Evolutionary conservation across 2,888 invertebrate genomes (phyloP), one percentile per base, ranked within the genome.

Genomic region (Nephrotoma guestfalica): DNA sequence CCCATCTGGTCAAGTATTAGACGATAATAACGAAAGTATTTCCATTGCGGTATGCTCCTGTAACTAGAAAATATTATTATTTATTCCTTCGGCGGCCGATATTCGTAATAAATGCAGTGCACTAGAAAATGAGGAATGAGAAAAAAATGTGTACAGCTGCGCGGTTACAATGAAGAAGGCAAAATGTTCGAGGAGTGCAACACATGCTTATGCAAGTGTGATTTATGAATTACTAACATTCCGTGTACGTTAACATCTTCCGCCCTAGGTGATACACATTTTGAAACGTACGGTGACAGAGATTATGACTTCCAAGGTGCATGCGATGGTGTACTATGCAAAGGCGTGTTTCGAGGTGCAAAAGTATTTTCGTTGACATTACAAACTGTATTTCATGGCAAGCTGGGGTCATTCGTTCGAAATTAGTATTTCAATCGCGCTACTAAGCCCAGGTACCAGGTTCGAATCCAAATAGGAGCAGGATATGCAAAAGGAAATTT

Each of bases 201-300:
- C 89, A 93, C 94, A 51, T 98, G 98, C 89, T 92, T 93, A 30
- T 97, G 97, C 90, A 93, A 94, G 88, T 93, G 93, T 86, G 96
- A 97, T 18, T 94, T 94, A 89, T 98, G 98, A 97, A 92, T 93
- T 89, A 94, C 95, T 0, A 92, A 93, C 30, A 93, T 94, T 86
- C 93, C 93, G 51, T 97, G 97, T 89, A 94, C 96, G 0, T 96
- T 95, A 1, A 93, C 95, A 2, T 98, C 98, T 90, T 93, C 94
- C 15, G 95, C 96, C 0, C 97, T 97, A 96, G 98, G 98, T 2
- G 97, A 97, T 90, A 97, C 97, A 0, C 98, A 98, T 91, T 95
- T 96, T 90, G 94, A 94, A 89, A 97, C 97, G 0, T 98, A 97
- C 90, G 98, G 98, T 91, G 96, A 95, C 0, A 92, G 93, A 4